phyloP scores from a whole-genome alignment of 2,888 invertebrate species.

The Lepas anatifera region DNA sequence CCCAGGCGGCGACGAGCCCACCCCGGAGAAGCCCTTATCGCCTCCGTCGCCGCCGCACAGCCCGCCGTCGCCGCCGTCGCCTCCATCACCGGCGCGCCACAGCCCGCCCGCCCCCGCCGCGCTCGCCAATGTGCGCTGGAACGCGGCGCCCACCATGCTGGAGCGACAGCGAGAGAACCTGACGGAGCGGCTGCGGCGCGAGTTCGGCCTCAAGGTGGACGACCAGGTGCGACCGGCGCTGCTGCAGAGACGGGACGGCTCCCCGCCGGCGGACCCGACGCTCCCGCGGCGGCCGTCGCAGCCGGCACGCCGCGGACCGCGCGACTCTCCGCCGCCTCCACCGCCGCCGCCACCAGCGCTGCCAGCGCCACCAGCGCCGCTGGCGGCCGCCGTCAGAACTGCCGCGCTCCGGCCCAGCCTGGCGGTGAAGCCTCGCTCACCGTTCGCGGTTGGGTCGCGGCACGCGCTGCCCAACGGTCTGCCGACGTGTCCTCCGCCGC shows the following conservation, averaged over 20 bases:
- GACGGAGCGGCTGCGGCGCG: slow-evolving; percentile 66
- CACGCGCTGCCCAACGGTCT: slow-evolving; percentile 12
- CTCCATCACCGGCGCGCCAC: background rate
- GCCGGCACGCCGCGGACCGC: background rate
- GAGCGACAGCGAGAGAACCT: slow-evolving; percentile 79
- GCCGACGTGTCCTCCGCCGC: slow-evolving; percentile 14
- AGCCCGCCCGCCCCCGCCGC: background rate
- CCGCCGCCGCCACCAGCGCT: background rate
- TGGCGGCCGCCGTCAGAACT: too few relatives aligned
- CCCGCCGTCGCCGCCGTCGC: background rate
- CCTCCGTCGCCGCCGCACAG: background rate
- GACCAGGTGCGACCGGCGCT: slow-evolving; percentile 20
- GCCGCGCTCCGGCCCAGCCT: background rate
- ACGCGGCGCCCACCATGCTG: slow-evolving; percentile 63
- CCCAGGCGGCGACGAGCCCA: background rate
- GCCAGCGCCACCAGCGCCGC: background rate
- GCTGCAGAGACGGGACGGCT: background rate
- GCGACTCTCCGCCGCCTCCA: background rate
- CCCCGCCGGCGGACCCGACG: background rate
- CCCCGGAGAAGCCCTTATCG: background rate
- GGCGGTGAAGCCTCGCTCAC: background rate
- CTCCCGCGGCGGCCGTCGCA: background rate
- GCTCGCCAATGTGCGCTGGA: slow-evolving; percentile 38
- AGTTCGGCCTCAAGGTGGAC: slow-evolving; percentile 54
- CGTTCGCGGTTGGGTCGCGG: background rate